phyloP scores from a whole-genome alignment of 2,888 invertebrate genomes.

The Hyles lineata region DNA sequence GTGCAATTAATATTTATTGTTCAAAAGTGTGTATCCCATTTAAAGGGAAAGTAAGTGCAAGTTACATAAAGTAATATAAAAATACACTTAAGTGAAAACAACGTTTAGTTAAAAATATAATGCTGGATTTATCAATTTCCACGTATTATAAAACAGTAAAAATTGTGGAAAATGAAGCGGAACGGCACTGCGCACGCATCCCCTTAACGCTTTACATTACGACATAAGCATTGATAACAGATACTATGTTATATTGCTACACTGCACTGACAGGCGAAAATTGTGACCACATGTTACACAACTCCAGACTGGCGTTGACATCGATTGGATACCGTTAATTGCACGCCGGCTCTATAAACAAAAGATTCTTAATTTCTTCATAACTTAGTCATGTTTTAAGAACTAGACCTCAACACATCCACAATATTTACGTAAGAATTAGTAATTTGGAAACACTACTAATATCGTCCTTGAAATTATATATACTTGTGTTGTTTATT shows the following conservation, averaged over 20 bases:
- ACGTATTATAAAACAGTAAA: constrained; percentile 5
- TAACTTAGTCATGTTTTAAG: too few species aligned
- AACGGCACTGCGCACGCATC: not conserved
- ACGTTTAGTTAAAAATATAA: not conserved
- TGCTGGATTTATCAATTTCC: constrained; percentile 4
- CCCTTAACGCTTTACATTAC: not conserved
- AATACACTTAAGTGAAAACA: not conserved
- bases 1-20: constrained; percentile 14
- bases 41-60: constrained; percentile 11
- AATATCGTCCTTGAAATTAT: not conserved
- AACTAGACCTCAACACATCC: not conserved
- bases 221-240: constrained; percentile 59
- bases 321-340: constrained; percentile 3
- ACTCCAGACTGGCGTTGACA: constrained; percentile 37
- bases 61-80: not conserved
- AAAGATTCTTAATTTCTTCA: too few species aligned
- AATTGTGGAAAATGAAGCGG: constrained; percentile 1
- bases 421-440: not conserved
- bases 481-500: not conserved
- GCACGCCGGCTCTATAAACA: not conserved
- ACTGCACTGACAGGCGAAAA: constrained; percentile 61
- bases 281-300: constrained; percentile 70
- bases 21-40: not conserved
- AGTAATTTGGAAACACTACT: not conserved
- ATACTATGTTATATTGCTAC: constrained; percentile 67